phyloP scores from a whole-genome alignment of 2,113 vertebrate genomes.

The Ceuthmochares aereus region DNA sequence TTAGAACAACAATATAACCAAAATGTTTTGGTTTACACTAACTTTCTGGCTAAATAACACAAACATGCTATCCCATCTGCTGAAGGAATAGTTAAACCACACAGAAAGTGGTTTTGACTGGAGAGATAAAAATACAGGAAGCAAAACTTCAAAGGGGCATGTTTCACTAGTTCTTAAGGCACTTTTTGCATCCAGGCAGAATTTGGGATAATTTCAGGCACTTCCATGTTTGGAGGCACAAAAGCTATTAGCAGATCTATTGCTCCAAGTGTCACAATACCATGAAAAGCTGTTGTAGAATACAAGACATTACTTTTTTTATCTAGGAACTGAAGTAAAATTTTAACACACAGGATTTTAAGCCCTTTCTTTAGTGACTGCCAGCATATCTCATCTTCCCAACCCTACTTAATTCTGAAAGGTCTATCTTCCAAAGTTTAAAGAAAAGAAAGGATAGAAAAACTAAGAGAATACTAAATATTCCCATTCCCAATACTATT shows the following conservation, averaged over 20 bases:
- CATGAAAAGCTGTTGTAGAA: neutral
- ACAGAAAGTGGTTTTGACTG: neutral
- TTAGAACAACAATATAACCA: neutral
- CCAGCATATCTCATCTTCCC: neutral
- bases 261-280: neutral
- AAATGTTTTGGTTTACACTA: neutral
- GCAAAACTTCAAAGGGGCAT: neutral
- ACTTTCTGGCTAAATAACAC: neutral
- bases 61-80: neutral
- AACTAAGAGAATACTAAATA: neutral
- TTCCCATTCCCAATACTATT: neutral
- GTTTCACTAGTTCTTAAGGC: neutral
- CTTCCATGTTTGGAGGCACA: neutral
- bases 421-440: neutral
- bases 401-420: neutral
- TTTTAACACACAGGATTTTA: neutral
- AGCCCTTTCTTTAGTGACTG: neutral
- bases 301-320: neutral
- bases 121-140: neutral
- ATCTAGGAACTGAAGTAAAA: neutral
- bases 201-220: neutral
- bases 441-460: neutral
- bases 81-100: neutral
- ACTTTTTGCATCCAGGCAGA: neutral
- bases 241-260: neutral